These are phyloP conservation scores for Silurus glanis DNA, from an alignment of 2,113 vertebrate genomes.

Conservation along the genomic window DNA sequence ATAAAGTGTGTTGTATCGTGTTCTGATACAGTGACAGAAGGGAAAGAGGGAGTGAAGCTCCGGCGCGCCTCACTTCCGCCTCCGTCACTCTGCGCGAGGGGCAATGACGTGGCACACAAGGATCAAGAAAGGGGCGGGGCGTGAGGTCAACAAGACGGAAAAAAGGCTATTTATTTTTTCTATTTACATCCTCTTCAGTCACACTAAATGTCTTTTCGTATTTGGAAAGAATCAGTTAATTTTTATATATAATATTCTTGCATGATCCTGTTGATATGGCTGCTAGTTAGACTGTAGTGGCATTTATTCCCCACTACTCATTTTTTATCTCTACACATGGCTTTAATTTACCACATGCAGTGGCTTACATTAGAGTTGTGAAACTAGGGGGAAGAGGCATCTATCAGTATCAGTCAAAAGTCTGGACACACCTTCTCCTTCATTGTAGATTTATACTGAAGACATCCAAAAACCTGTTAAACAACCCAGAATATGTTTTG, in stretches of 20 bases:
- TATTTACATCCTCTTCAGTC: no score
- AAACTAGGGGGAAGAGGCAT: not conserved
- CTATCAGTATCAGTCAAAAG: no score
- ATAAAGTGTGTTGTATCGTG: not conserved
- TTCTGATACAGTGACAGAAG: not conserved
- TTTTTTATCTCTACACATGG: not conserved
- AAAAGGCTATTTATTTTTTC: no score
- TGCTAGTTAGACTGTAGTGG: not conserved
- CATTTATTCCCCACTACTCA: not conserved
- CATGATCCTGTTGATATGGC: not conserved
- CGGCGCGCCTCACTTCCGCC: conserved; percentile 17
- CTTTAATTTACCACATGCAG: not conserved
- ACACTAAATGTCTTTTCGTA: no score
- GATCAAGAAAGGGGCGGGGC: not conserved
- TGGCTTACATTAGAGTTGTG: not conserved
- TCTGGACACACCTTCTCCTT: no score
- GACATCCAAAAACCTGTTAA: no score
- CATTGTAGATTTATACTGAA: no score
- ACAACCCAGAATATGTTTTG: no score
- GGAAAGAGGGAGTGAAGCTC: not conserved
- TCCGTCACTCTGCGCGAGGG: conserved; percentile 14
- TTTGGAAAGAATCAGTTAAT: not conserved
- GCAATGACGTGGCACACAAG: conserved; percentile 39
- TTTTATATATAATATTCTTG: not conserved
- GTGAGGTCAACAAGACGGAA: not conserved